Percentiles rank a stretch among this genome's conserved stretches.
These are phyloP conservation scores for Hypena proboscidalis DNA, from an alignment of 2,888 invertebrate species.

Conservation along the genomic window DNA sequence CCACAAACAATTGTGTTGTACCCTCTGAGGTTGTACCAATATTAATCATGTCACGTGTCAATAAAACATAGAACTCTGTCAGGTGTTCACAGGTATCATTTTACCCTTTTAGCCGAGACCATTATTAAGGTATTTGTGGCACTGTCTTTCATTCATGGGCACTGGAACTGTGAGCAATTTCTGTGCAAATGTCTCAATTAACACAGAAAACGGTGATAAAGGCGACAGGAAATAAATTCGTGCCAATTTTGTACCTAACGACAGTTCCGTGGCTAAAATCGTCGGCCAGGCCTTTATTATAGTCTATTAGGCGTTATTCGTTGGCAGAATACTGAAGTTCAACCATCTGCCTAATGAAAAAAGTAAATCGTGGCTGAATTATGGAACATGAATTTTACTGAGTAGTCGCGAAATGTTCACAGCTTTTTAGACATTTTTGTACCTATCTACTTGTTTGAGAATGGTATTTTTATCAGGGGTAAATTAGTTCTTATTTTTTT, in stretches of 20 bases:
- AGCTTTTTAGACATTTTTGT: not conserved
- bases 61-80: constrained; percentile 35
- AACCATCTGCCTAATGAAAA: constrained; percentile 30
- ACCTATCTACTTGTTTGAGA: too few relatives aligned
- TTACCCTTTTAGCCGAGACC: constrained; percentile 33
- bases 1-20: constrained; percentile 15
- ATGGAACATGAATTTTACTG: constrained; percentile 27
- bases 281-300: constrained; percentile 41
- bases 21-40: constrained; percentile 25
- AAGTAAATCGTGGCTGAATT: constrained; percentile 27
- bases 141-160: constrained; percentile 48
- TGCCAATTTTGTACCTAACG: constrained; percentile 63
- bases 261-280: constrained; percentile 62
- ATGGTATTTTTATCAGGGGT: too few relatives aligned
- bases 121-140: constrained; percentile 46
- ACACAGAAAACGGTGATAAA: constrained; percentile 70
- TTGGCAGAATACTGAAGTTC: constrained; percentile 23
- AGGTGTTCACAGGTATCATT: constrained; percentile 41
- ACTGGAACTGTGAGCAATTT: constrained; percentile 58
- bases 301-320: constrained; percentile 51
- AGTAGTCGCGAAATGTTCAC: constrained; percentile 24
- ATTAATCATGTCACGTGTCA: constrained; percentile 36
- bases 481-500: too few relatives aligned
- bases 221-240: constrained; percentile 69
- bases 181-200: constrained; percentile 78